Conservation (phyloP, 1,140 invertebrate species). For the Heliconius hewitsoni region DNA sequence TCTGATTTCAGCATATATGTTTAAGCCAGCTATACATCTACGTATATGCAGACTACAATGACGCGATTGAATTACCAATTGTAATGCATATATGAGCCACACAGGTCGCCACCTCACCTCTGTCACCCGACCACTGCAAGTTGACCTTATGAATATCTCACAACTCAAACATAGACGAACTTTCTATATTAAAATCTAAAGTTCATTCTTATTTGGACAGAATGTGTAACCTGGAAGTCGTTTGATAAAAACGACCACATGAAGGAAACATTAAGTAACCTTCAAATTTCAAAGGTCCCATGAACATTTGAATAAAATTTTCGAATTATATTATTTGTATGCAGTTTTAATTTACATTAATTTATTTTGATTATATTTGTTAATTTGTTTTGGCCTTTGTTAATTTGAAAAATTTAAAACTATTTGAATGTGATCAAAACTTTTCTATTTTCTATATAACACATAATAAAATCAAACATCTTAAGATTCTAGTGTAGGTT, state of each 20-base stretch:
- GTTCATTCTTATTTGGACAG: slow-evolving; percentile 45
- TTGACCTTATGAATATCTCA: slow-evolving; percentile 48
- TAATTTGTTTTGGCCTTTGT: too few species aligned
- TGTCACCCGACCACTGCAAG: slow-evolving; percentile 46
- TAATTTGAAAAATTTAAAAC: too few species aligned
- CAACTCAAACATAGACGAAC: slow-evolving; percentile 34
- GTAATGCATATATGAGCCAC: slow-evolving; percentile 68
- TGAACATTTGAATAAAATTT: slow-evolving; percentile 31
- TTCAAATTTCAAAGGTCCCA: slow-evolving; percentile 41
- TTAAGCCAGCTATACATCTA: neutral
- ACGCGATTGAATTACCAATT: slow-evolving; percentile 71
- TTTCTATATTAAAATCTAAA: slow-evolving; percentile 19
- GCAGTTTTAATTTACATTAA: too few species aligned
- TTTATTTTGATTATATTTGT: too few species aligned
- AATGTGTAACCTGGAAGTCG: slow-evolving; percentile 43
- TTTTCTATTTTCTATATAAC: neutral
- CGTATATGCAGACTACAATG: slow-evolving; percentile 34
- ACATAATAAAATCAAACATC: neutral
- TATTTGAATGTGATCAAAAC: too few species aligned
- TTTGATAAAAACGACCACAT: slow-evolving; percentile 40
- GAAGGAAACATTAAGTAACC: slow-evolving; percentile 53
- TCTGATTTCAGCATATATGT: neutral
- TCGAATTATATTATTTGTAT: neutral
- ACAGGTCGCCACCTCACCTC: slow-evolving; percentile 63
- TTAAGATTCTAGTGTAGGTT: neutral